Evolutionary conservation across 2,888 invertebrate genomes (phyloP), one percentile per base, ranked within the genome.

Genomic region (Lingula anatina): DNA sequence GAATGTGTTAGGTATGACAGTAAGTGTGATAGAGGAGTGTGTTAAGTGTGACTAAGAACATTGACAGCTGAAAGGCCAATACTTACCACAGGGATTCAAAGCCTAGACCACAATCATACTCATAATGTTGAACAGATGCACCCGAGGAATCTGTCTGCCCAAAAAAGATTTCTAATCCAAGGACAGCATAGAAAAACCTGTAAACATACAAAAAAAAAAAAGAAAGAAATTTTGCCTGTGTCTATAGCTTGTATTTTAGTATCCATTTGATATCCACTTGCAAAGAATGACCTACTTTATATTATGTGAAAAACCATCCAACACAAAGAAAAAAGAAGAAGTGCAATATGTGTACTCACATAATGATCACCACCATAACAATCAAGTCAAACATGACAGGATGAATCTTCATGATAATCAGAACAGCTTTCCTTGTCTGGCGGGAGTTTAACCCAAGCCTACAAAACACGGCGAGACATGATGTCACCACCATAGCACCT

Each of bases 311-410:
- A n/a, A n/a, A n/a, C n/a, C n/a, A n/a, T n/a, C n/a, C n/a, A n/a
- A n/a, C n/a, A n/a, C n/a, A n/a, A n/a, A n/a, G n/a, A n/a, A n/a
- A n/a, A n/a, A n/a, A n/a, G n/a, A n/a, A n/a, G n/a, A n/a, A n/a
- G n/a, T n/a, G n/a, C n/a, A n/a, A n/a, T n/a, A n/a, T n/a, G n/a
- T n/a, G n/a, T 35, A 45, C 49, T 46, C 23, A 51, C 51, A 51
- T 28, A 15, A 51, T 40, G 20, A 47, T 47, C 12, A 43, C 26
- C 1, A 51, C 47, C 31, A 51, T 26, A 23, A 47, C 20, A 21
- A 39, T 43, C 24, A 51, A 36, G 26, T 51, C 51, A 31, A 51
- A 37, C 44, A 51, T 47, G 28, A 51, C 47, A 21, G 51, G 51
- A 2, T 20, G 28, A 9, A 51, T 39, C 47, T 51, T 20, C 21